Evolutionary conservation across 2,888 invertebrate species (phyloP), one percentile per base, ranked within the genome.

Genomic region (Noctua fimbriata): DNA sequence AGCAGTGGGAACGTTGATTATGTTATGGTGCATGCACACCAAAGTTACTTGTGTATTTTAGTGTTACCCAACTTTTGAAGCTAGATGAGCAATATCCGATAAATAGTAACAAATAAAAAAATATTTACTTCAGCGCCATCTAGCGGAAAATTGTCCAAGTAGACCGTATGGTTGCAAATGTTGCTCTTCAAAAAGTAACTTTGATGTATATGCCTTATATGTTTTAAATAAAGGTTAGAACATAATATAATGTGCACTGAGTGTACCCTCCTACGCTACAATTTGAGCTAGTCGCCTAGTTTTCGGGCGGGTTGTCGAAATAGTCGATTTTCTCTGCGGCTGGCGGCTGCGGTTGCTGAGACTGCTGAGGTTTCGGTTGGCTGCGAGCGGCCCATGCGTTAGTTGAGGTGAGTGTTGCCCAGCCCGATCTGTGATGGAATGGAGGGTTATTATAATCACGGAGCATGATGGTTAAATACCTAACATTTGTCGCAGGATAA

Each of bases 261-360:
- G 90, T 90, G 86, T 88, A 90, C 82, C 49, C 69, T 47, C 72
- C 81, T 86, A 90, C 52, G 76, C 79, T 87, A 90, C 70, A 83
- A 87, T 82, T 90, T 90, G 88, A 89, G 89, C 89, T 90, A 90
- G 65, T 52, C 69, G 70, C 76, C 83, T 92, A 95, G 90, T 95
- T 93, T 79, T 97, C 96, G 5, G 97, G 97, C 79, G 97, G 97
- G 90, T 96, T 96, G 91, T 97, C 97, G 92, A 97, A 97, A 92
- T 97, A 97, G 92, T 97, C 97, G 78, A 97, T 95, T 86, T 95
- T 95, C 88, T 79, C 91, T 79, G 60, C 88, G 69, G 78, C 84
- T 47, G 80, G 88, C 58, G 86, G 87, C 10, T 83, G 70, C 5
- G 83, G 69, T 44, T 69, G 93, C 84, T 63, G 90, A 32, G 86